Evolutionary conservation across 2,888 invertebrate species (phyloP), one percentile per base, ranked within the genome.

Genomic region (Steinernema scapterisci): DNA sequence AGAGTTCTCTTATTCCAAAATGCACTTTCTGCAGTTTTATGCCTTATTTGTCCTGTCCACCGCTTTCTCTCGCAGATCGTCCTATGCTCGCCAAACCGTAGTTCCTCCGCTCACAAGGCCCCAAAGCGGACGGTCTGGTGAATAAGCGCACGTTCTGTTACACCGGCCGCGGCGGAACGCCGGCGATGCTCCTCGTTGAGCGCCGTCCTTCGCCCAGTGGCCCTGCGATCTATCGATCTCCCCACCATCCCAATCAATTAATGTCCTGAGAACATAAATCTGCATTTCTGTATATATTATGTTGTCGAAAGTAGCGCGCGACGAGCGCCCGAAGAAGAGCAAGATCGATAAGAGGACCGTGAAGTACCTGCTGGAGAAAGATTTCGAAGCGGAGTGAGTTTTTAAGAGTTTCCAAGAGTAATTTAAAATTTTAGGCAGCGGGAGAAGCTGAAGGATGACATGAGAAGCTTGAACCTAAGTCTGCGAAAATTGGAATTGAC

Each of bases 261-360:
- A 31, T 63, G 63, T 31, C 63, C 9, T 11, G 16, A 27, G 38
- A 21, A 19, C 63, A 19, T 63, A 11, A 25, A 63, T 63, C 31
- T 31, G 63, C 63, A 63, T 63, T 52, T 31, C 63, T 63, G 63
- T 27, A 27, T 31, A 63, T 63, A 63, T 31, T 63, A 63, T 63
- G 63, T 25, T 63, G 27, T 63, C 63, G 63, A 63, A 63, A 25
- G 16, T 63, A 16, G 63, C 63, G 38, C 52, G 19, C 21, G 52
- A 52, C 21, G 63, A 63, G 7, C 16, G 25, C 31, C 13, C 63
- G 31, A 31, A 63, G 31, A 31, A 1, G 27, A 13, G 6, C 48
- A 19, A 19, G 13, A 48, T 5, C 48, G 48, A 48, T 27, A 25
- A 63, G 63, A 31, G 9, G 27, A 63, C 31, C 3, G 63, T 63